Percentiles rank a stretch among this genome's conserved stretches.
Conservation (phyloP, 2,113 vertebrate genomes). For the Leucosticte australis region DNA sequence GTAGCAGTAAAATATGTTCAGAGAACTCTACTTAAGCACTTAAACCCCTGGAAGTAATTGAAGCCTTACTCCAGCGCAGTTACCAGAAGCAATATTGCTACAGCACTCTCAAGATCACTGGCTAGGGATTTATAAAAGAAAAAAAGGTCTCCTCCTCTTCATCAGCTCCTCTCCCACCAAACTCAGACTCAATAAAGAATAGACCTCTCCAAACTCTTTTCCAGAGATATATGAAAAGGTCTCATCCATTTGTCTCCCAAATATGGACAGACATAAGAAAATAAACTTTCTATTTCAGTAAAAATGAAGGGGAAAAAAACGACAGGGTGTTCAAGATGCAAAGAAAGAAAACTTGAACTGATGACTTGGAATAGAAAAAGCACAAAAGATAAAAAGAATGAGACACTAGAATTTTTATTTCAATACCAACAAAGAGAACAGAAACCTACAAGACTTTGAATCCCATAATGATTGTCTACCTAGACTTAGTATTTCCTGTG, state of each 20-base stretch:
- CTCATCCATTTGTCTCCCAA: not conserved
- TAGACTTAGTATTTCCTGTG: not conserved
- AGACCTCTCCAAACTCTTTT: not conserved
- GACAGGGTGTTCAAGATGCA: not conserved
- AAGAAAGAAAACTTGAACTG: not conserved
- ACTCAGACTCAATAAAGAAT: not conserved
- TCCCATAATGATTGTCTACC: not conserved
- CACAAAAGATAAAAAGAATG: not conserved
- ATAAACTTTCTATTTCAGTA: not conserved
- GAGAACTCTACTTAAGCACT: not conserved
- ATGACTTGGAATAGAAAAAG: not conserved
- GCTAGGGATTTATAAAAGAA: not conserved
- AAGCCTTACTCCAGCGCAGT: not conserved
- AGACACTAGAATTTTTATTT: not conserved
- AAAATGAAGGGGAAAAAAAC: not conserved
- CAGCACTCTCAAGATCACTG: not conserved
- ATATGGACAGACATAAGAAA: not conserved
- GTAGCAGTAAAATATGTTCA: not conserved
- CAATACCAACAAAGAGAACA: not conserved
- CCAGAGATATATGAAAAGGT: not conserved
- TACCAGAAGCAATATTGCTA: not conserved
- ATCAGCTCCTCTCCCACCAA: not conserved
- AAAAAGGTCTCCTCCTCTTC: not conserved
- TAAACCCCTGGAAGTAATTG: fast-evolving
- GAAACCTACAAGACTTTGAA: not conserved